Percentiles rank a stretch among this genome's conserved stretches.
These are phyloP conservation scores for Himalopsyche tibetana DNA, from an alignment of 2,888 invertebrate species.

Conservation along the genomic window DNA sequence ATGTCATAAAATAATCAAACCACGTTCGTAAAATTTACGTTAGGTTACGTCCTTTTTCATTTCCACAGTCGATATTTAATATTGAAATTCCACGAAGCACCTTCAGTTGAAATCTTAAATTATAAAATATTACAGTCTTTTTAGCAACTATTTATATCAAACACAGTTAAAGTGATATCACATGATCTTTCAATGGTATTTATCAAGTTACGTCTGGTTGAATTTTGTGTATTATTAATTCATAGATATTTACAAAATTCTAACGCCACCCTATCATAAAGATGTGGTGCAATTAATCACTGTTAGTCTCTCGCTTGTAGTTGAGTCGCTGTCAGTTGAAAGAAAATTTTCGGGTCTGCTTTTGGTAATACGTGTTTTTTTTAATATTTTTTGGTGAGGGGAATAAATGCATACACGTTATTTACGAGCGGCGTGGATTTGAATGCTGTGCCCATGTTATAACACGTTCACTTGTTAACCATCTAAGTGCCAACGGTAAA, in stretches of 20 bases:
- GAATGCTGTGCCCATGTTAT: slow-evolving; percentile 22
- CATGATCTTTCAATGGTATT: too few species aligned
- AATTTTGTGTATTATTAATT: too few species aligned
- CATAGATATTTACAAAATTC: not conserved
- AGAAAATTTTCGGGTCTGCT: not conserved
- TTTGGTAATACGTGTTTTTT: not conserved
- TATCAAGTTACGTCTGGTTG: too few species aligned
- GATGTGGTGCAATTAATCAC: not conserved
- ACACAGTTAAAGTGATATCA: too few species aligned
- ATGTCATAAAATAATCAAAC: too few species aligned
- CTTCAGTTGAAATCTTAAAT: too few species aligned
- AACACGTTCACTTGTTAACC: slow-evolving; percentile 6
- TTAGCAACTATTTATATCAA: too few species aligned
- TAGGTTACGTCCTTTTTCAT: too few species aligned
- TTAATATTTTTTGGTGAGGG: not conserved
- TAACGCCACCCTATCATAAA: not conserved
- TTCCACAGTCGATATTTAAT: too few species aligned
- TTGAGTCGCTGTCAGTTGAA: not conserved
- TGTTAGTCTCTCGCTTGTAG: not conserved
- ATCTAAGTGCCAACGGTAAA: not conserved
- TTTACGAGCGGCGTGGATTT: slow-evolving; percentile 7
- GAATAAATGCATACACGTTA: not conserved
- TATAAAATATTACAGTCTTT: too few species aligned
- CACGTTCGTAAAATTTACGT: too few species aligned
- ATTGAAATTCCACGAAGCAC: too few species aligned